Evolutionary conservation across 2,113 vertebrate species (phyloP).

Genomic region (zebrafish (Danio rerio)): GRCz12tu NC_133199.1:22311501-22312000

Average conservation of each 20-base stretch:
- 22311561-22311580: no score
- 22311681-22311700: background rate
- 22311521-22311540: no score
- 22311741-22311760: background rate
- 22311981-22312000: background rate
- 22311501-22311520: no score
- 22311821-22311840: conserved; percentile 52
- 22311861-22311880: conserved; percentile 43
- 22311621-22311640: background rate
- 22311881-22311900: conserved; percentile 43
- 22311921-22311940: conserved; percentile 8
- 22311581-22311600: no score
- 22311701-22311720: background rate
- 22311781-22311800: background rate
- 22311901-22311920: conserved; percentile 30
- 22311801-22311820: conserved; percentile 45
- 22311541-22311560: no score
- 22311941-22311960: conserved; percentile 1
- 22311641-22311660: background rate
- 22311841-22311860: conserved; percentile 45
- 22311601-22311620: background rate
- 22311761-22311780: background rate
- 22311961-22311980: conserved; percentile 27
- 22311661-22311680: background rate
- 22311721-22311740: background rate